Base-by-base conservation (phyloP, 2,888 invertebrate genomes). In the Andrena camellia region DNA sequence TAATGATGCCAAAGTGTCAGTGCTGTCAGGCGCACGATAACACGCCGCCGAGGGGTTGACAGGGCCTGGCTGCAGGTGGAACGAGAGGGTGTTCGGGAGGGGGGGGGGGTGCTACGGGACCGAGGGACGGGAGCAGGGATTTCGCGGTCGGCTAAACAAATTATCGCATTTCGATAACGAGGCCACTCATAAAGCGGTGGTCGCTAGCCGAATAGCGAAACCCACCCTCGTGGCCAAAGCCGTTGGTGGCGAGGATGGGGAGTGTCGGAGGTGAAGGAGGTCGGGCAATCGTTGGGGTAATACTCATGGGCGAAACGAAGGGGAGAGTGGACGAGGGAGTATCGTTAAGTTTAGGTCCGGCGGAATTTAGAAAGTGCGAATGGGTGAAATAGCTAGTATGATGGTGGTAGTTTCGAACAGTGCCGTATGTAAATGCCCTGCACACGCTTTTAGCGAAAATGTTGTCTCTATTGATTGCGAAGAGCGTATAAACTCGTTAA, bases 81-180 rank as follows among this genome's bases (percentile, higher is more conserved):
- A 20, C 26, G 70, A 57, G 33, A 35, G 71, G 66, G 78, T 66
- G 29, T 66, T 2, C 10, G 10, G 35, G 8, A 10, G 0, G 42
- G 8, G 35, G 0, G 42, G 72, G n/a, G 64, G 75, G 60, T 50
- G 52, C 59, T n/a, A 52, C 17, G 26, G 59, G 62, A 23, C 33
- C 33, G 63, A n/a, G 59, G 77, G 70, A 31, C 67, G 77, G 57
- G 66, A 54, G 67, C 75, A 78, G 71, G 71, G 87, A 87, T 89
- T 86, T 84, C 82, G 80, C 80, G 90, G 86, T 87, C 80, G 86
- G 81, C 86, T 89, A 90, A 90, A 89, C 88, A 88, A 91, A 91
- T 91, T 89, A 90, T 89, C 90, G 90, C 89, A 89, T 90, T 91
- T 90, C 89, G 90, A 91, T 91, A 91, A 90, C 90, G 87, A 85